A percentile compares a stretch with the other conserved stretches of the same genome.
Evolutionary conservation across 2,888 invertebrate species (phyloP).

Genomic region (Platypus cylindrus): DNA sequence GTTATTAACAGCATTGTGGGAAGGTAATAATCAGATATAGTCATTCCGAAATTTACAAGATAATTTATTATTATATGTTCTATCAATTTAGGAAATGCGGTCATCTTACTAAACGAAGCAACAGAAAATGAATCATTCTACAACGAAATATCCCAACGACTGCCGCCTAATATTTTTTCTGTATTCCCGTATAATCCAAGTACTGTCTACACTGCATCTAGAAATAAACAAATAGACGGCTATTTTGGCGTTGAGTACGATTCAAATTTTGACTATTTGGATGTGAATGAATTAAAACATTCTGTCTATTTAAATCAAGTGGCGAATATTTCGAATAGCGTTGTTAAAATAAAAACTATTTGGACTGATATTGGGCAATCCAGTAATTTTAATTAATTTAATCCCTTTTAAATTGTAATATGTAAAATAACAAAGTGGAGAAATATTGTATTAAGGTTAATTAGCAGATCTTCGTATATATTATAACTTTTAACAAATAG

Average conservation of each 20-base stretch:
- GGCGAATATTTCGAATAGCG: too few relatives aligned
- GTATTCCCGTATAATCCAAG: slow-evolving; percentile 18
- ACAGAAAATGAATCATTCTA: slow-evolving; percentile 15
- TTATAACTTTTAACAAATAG: too few relatives aligned
- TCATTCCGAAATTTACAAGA: neutral
- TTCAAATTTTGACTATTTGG: too few relatives aligned
- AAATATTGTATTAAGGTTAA: too few relatives aligned
- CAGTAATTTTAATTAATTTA: too few relatives aligned
- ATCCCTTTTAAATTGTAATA: too few relatives aligned
- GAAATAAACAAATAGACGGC: slow-evolving; percentile 18
- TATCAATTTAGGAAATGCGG: slow-evolving; percentile 26
- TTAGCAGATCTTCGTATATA: too few relatives aligned
- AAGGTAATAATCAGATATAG: slow-evolving; percentile 3
- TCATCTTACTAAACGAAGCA: slow-evolving; percentile 21
- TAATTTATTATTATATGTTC: neutral
- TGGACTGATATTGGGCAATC: too few relatives aligned
- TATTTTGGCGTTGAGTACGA: slow-evolving; percentile 11
- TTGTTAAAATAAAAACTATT: too few relatives aligned
- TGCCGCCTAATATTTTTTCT: slow-evolving; percentile 20
- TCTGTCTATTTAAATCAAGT: too few relatives aligned
- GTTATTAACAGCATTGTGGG: slow-evolving; percentile 23
- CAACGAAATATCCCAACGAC: slow-evolving; percentile 17
- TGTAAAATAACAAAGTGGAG: too few relatives aligned
- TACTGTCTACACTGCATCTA: slow-evolving; percentile 14
- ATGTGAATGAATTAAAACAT: too few relatives aligned